Evolutionary conservation across 2,888 invertebrate species (phyloP).

Genomic region (Plebejus anna): DNA sequence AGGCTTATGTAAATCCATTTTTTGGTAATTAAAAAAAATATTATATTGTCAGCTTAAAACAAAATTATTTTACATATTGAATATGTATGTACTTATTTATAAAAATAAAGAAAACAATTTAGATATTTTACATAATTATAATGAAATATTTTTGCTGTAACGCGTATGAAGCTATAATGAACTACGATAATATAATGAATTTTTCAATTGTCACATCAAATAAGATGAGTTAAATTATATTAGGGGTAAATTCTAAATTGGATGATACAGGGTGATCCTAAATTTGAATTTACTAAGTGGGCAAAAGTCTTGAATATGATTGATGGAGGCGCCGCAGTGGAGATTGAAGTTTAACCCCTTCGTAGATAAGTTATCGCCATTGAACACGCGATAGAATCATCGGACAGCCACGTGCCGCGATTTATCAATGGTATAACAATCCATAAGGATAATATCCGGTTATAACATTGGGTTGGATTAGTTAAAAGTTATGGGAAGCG

Average conservation of each 20-base stretch:
- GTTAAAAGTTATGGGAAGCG: neutral
- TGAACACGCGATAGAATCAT: neutral
- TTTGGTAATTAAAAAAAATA: no score
- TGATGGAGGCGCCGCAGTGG: neutral
- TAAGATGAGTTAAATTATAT: no score
- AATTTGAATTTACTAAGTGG: neutral
- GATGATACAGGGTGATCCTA: neutral
- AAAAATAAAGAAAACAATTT: no score
- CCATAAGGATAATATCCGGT: neutral
- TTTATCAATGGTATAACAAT: conserved; percentile 11
- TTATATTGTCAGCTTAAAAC: no score
- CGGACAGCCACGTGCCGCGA: neutral
- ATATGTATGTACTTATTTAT: no score
- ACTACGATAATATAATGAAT: no score
- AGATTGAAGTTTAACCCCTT: conserved; percentile 19
- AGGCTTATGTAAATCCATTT: no score
- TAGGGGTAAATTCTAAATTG: neutral
- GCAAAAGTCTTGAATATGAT: conserved; percentile 4
- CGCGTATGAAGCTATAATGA: no score
- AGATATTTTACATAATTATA: no score
- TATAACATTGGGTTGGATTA: conserved; percentile 8
- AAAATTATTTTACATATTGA: no score
- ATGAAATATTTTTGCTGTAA: no score
- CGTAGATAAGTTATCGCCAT: conserved; percentile 1
- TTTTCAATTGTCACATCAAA: no score